Evolutionary conservation across 2,113 vertebrate genomes (phyloP), one percentile per base, ranked within the genome.

Genomic region (Chionodraco myersi): DNA sequence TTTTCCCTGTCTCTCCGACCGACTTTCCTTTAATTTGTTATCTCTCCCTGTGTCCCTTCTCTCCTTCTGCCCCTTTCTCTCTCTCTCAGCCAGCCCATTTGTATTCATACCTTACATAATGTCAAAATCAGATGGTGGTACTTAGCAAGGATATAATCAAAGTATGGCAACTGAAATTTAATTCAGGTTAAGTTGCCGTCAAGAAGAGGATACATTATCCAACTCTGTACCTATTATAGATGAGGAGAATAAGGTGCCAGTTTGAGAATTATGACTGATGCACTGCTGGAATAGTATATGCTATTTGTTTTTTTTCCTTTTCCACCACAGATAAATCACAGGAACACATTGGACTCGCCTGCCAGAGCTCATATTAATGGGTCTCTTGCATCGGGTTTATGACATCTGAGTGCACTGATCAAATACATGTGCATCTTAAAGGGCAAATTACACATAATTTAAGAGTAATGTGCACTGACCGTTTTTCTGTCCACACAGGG

Each of bases 351-450:
- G 30, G 49, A 23, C 71, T 82, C 1, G 4, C 59, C 79, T 65
- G 66, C 64, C 77, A 82, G 66, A 47, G 69, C 66, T 88, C 74
- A 76, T 72, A 84, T 77, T 80, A 86, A 90, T 74, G 80, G 71
- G 51, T 65, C 74, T 85, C 84, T 75, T 81, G 77, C 85, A 82
- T 92, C 88, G 91, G 34, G 85, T 91, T 86, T 84, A 91, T 85
- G 88, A 82, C 75, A 71, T 73, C 80, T 71, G 77, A 89, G 83
- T 77, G 79, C 66, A 60, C 66, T 44, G 73, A 84, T 85, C 71
- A 84, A 84, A 87, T 78, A 84, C 79, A 89, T 53, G 66, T 62
- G 67, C 74, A 87, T 81, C 78, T 61, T 77, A 88, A 87, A 89
- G 79, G 86, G 77, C 85, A 85, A 77, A 85, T 49, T 75, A 88